Conservation (phyloP, 92 coral and sea anemone genomes). For the Heliopora coerulea region DNA sequence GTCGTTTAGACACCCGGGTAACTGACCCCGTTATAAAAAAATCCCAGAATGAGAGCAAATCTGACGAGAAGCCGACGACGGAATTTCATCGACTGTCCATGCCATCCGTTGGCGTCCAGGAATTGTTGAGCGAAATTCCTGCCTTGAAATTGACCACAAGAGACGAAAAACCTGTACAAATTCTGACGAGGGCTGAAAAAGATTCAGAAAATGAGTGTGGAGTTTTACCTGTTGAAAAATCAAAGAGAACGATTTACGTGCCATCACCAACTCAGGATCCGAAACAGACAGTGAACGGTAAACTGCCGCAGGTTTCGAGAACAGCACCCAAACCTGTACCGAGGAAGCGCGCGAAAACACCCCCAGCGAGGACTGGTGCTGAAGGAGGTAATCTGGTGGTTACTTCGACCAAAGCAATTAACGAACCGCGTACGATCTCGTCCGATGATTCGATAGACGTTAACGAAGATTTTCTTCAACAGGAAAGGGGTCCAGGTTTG, state of each 20-base stretch:
- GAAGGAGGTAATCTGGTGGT: not conserved
- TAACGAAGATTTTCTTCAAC: not conserved
- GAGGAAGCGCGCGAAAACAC: slow-evolving; percentile 36
- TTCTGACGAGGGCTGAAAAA: slow-evolving; percentile 35
- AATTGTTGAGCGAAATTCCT: slow-evolving; percentile 9
- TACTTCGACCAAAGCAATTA: not conserved
- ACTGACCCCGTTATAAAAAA: slow-evolving; percentile 2
- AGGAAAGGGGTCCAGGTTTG: not conserved
- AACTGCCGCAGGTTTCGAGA: not conserved
- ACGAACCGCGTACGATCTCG: not conserved
- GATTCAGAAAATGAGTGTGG: slow-evolving; percentile 2
- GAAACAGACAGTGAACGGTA: not conserved
- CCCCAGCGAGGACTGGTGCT: slow-evolving; percentile 10
- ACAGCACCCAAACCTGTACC: slow-evolving; percentile 26
- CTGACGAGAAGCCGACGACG: not conserved
- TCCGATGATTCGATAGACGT: not conserved
- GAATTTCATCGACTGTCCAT: not conserved
- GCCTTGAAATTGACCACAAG: slow-evolving; percentile 1
- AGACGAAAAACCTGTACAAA: slow-evolving; percentile 28
- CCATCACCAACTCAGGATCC: not conserved
- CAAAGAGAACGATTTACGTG: not conserved
- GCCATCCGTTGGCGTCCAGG: slow-evolving; percentile 23
- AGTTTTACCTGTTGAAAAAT: not conserved
- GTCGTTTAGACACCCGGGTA: slow-evolving; percentile 10
- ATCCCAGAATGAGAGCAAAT: not conserved